These are phyloP conservation scores for Baccha elongata DNA, from an alignment of 2,888 invertebrate genomes.

Conservation along the genomic window DNA sequence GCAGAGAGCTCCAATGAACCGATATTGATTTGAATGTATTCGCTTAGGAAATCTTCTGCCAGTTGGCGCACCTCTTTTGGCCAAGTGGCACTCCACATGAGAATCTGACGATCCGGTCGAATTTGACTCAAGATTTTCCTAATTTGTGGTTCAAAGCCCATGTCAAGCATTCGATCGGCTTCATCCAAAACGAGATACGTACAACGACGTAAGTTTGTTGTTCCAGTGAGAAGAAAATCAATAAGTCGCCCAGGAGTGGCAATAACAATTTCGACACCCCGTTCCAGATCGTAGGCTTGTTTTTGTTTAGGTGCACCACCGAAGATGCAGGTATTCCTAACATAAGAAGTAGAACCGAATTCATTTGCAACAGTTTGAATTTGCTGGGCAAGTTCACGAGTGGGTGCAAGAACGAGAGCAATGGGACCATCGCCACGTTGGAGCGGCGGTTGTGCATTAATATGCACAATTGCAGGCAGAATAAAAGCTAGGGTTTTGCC, in stretches of 20 bases:
- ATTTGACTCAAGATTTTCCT: conserved; percentile 96
- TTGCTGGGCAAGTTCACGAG: conserved; percentile 90
- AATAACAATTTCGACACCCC: conserved; percentile 93
- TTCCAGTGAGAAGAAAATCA: conserved; percentile 91
- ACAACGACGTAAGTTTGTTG: conserved; percentile 88
- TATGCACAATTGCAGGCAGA: conserved; percentile 93
- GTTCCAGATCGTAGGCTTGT: conserved; percentile 88
- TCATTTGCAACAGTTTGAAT: conserved; percentile 92
- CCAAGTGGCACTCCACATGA: conserved; percentile 99
- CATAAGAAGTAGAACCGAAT: conserved; percentile 90
- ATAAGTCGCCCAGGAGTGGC: conserved; percentile 95
- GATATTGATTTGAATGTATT: conserved; percentile 95
- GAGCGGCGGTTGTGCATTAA: conserved; percentile 90
- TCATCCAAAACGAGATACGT: conserved; percentile 95
- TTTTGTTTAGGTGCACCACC: conserved; percentile 94
- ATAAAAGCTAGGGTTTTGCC: conserved; percentile 91
- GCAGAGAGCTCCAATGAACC: conserved; percentile 91
- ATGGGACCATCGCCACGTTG: conserved; percentile 92
- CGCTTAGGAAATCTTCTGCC: conserved; percentile 95
- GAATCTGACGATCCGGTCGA: conserved; percentile 95
- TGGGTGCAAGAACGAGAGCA: conserved; percentile 90
- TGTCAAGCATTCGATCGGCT: conserved; percentile 97
- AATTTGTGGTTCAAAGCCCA: conserved; percentile 99
- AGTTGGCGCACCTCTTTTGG: conserved; percentile 96
- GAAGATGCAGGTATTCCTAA: conserved; percentile 94